Base-by-base conservation (phyloP, 2,797 vertebrate species). In the Morus bassanus region DNA sequence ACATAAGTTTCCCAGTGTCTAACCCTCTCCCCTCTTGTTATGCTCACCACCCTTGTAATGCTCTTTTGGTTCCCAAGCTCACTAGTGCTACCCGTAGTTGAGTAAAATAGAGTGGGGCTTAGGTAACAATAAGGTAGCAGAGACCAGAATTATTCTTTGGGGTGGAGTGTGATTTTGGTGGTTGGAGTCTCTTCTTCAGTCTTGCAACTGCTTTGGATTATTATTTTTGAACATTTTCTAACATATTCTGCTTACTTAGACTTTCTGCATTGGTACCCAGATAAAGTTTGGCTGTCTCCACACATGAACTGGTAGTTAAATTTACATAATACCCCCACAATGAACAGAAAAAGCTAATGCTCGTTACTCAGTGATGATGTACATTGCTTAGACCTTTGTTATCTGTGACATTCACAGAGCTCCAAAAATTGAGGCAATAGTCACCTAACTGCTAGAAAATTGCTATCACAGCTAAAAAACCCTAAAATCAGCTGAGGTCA, bases 21-120 rank as follows among this genome's bases (percentile, higher is more conserved):
- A 72, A 59, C 12, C 14, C 10, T 16, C 10, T 25, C 7, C 2
- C 13, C 7, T 27, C 39, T n/a, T 46, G 30, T 50, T 48, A 7
- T 11, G 4, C 12, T 65, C 5, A 25, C 10, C 5, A 25, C 10
- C 12, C 9, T 19, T 31, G 6, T 28, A 59, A 39, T 19, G 8
- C 3, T 59, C 2, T 54, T 57, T 56, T 57, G 8, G 8, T 12
- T 74, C 33, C 28, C 14, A 45, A 53, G 46, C 60, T 89, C 35
- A 70, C 12, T 17, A 27, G 4, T 35, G 9, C 5, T 61, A 31
- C 4, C 22, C 31, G 63, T 24, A n/a, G 28, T 46, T 30, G 5
- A n/a, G 13, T 24, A 43, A 8, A 79, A 51, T 3, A 9, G 9
- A 0, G 0, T 41, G 17, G 2, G 9, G 1, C 9, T 61, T 35